Percentiles rank a stretch among this genome's conserved stretches.
Evolutionary conservation across 2,113 vertebrate species (phyloP).

Genomic region (Ptilonorhynchus violaceus): DNA sequence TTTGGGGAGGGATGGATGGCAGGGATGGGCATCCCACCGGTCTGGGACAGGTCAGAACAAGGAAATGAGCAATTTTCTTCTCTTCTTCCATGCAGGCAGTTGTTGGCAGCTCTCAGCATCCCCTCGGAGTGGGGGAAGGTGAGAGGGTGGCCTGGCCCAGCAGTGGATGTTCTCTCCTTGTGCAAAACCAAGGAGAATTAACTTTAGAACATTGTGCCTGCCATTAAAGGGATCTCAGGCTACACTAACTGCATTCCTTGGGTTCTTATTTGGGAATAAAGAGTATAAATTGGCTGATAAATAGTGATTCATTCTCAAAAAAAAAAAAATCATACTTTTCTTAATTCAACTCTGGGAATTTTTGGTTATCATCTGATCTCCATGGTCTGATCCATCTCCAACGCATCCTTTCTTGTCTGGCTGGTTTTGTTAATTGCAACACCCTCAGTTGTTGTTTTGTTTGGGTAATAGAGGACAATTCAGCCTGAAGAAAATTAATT

Average conservation of each 20-base stretch:
- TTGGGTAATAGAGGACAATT: background rate
- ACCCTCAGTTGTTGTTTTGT: background rate
- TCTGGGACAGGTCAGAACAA: background rate
- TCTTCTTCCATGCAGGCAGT: accelerated
- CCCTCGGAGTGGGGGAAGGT: accelerated
- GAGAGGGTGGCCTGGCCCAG: background rate
- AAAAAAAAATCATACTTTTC: background rate
- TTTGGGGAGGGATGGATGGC: background rate
- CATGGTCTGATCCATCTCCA: background rate
- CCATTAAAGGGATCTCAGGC: background rate
- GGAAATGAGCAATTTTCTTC: background rate
- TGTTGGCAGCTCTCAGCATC: background rate
- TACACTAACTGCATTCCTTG: background rate
- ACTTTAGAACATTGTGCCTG: accelerated
- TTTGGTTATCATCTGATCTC: background rate
- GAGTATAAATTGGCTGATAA: background rate
- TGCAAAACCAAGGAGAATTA: background rate
- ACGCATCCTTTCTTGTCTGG: background rate
- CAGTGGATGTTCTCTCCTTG: background rate
- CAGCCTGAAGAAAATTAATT: background rate
- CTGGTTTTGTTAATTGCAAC: background rate
- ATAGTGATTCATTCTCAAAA: background rate
- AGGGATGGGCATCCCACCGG: accelerated
- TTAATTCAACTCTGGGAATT: background rate
- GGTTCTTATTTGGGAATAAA: background rate